Conservation (phyloP, 64 coral and sea anemone species). For the Montipora capricornis region DNA sequence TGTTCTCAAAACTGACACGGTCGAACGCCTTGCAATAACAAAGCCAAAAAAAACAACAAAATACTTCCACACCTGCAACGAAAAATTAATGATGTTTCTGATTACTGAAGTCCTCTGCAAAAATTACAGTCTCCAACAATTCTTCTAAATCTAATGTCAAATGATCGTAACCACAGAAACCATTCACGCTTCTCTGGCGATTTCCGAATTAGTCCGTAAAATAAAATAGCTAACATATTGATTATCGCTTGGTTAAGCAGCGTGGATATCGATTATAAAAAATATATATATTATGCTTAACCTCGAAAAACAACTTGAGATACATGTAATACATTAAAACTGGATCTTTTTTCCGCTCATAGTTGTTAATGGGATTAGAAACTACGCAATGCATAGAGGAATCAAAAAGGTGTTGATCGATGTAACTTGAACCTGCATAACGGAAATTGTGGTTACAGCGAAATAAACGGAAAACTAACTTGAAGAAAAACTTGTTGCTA, state of each 20-base stretch:
- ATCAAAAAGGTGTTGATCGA: not conserved
- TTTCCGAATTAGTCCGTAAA: no score
- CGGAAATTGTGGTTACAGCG: not conserved
- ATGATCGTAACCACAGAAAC: no score
- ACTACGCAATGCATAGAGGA: no score
- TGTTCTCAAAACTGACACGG: conserved; percentile 1
- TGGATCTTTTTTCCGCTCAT: no score
- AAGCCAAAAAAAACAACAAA: not conserved
- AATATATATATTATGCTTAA: no score
- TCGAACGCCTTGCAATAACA: not conserved
- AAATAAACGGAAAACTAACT: not conserved
- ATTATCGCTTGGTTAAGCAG: no score
- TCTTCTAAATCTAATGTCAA: no score
- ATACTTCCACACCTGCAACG: not conserved
- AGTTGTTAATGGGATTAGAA: not conserved
- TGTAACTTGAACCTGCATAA: not conserved
- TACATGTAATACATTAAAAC: no score
- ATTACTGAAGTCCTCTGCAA: conserved; percentile 4
- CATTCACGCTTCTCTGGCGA: no score
- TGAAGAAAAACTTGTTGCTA: not conserved
- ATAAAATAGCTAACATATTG: no score
- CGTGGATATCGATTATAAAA: no score
- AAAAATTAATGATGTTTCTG: not conserved
- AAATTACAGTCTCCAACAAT: not conserved
- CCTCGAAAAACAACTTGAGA: no score